phyloP scores from a whole-genome alignment of 2,797 vertebrate species.

The Protonibea diacanthus region DNA sequence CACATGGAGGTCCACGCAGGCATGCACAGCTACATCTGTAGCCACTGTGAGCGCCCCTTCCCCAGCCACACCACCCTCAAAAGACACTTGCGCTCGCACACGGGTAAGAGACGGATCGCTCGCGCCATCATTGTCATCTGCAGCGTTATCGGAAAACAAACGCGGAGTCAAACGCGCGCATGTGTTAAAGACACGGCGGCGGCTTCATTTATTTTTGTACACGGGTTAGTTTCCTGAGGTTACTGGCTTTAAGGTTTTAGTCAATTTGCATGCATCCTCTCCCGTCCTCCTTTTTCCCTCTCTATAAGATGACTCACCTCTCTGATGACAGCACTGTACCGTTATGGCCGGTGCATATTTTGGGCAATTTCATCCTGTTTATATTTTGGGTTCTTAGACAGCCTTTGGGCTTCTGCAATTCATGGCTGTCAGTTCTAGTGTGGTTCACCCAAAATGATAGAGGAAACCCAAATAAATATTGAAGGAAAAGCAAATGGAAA shows the following conservation, averaged over 20 bases:
- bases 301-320: slow-evolving; percentile 82
- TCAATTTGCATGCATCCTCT: slow-evolving; percentile 76
- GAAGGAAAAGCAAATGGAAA: slow-evolving; percentile 85
- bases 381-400: slow-evolving; percentile 84
- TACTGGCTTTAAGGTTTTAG: slow-evolving; percentile 71
- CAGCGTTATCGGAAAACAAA: slow-evolving; percentile 28
- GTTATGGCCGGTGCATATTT: slow-evolving; percentile 84
- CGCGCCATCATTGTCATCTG: slow-evolving; percentile 7
- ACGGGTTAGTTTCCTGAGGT: slow-evolving; percentile 72
- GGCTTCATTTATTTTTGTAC: slow-evolving; percentile 63
- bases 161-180: slow-evolving; percentile 45
- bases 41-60: slow-evolving; percentile 98
- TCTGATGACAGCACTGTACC: slow-evolving; percentile 82
- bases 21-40: slow-evolving; percentile 98
- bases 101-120: slow-evolving; percentile 85
- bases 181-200: slow-evolving; percentile 46
- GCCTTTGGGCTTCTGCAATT: slow-evolving; percentile 82
- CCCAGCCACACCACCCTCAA: slow-evolving; percentile 99
- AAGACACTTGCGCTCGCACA: slow-evolving; percentile 97
- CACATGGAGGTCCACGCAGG: slow-evolving; percentile 99
- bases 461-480: slow-evolving; percentile 85
- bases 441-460: slow-evolving; percentile 82
- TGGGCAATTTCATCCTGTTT: slow-evolving; percentile 84
- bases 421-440: slow-evolving; percentile 85
- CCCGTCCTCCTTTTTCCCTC: slow-evolving; percentile 54